Base-by-base conservation (phyloP, 2,888 invertebrate genomes). In the Sinotaia quadrata region DNA sequence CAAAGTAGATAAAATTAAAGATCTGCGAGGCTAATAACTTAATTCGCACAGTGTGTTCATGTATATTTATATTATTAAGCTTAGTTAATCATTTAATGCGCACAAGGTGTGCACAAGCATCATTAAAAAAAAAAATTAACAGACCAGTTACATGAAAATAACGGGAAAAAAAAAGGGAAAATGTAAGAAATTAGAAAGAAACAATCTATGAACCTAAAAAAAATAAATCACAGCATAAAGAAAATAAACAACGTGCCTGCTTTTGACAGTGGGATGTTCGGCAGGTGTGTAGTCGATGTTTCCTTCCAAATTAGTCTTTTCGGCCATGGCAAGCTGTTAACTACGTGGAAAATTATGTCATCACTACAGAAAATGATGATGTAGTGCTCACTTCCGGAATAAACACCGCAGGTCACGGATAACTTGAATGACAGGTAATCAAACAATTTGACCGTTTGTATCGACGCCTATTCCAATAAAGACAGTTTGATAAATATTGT, bases 241-340 rank as follows among this genome's bases (percentile, higher is more conserved):
- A 57, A 27, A 57, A 18, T 2, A 15, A 57, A 18, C 2, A 4
- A 47, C 60, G 2, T 54, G 68, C 71, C 67, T 67, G 31, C 44
- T 51, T 54, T 63, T 71, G 10, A 71, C 29, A 29, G 31, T 36
- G 4, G 58, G 29, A 24, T 62, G 49, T 34, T 63, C 63, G 7
- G 41, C 21, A 10, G 67, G 59, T 18, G 58, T 36, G 24, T 44
- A 57, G 63, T 71, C 67, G 36, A 71, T 37, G 12, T 67, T 47
- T 24, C 71, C 71, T 36, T 58, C 59, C 21, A 71, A 36, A 7
- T 0, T 27, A 12, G 51, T 56, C 31, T 68, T 52, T 51, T 71
- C 70, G 4, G 61, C 71, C 71, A 71, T 71, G 24, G 58, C 58
- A 63, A 68, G 60, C 68, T 71, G 59, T 59, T 41, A 44, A 56